Evolutionary conservation across 2,888 invertebrate species (phyloP).

Genomic region (Dyspetes luteomarginatus): DNA sequence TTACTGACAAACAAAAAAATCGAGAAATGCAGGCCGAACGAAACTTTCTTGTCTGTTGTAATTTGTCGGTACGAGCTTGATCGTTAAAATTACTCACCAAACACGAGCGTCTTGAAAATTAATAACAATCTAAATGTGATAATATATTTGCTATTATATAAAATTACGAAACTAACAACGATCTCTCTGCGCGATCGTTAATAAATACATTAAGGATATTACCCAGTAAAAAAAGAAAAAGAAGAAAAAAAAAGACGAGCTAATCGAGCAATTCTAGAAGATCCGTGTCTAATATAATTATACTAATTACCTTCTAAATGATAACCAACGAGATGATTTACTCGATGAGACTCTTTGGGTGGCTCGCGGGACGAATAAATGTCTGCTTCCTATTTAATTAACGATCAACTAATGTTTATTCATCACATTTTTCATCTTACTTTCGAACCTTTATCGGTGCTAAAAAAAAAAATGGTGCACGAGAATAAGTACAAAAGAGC

Average conservation of each 20-base stretch:
- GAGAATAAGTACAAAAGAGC: slow-evolving; percentile 61
- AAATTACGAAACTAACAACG: slow-evolving; percentile 72
- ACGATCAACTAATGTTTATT: slow-evolving; percentile 21
- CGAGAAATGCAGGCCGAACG: neutral
- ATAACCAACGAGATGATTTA: slow-evolving; percentile 39
- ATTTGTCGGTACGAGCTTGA: slow-evolving; percentile 13
- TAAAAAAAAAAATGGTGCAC: slow-evolving; percentile 35
- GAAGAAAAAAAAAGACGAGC: slow-evolving; percentile 48
- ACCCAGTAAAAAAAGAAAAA: slow-evolving; percentile 52
- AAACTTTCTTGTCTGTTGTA: neutral
- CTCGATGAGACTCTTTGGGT: slow-evolving; percentile 29
- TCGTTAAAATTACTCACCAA: slow-evolving; percentile 54
- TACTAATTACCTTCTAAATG: slow-evolving; percentile 53
- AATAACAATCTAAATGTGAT: slow-evolving; percentile 84
- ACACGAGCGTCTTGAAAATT: slow-evolving; percentile 79
- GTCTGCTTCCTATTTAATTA: slow-evolving; percentile 45
- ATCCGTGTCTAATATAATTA: slow-evolving; percentile 56
- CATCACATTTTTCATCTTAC: slow-evolving; percentile 19
- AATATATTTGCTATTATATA: slow-evolving; percentile 82
- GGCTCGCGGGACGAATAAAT: slow-evolving; percentile 49
- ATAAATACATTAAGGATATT: no score
- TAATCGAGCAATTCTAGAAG: slow-evolving; percentile 65
- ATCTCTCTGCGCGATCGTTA: slow-evolving; percentile 68
- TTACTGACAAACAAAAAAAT: neutral
- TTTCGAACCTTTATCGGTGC: slow-evolving; percentile 41